Conservation (phyloP, 1,140 invertebrate genomes). For the Drosophila arizonae region DNA sequence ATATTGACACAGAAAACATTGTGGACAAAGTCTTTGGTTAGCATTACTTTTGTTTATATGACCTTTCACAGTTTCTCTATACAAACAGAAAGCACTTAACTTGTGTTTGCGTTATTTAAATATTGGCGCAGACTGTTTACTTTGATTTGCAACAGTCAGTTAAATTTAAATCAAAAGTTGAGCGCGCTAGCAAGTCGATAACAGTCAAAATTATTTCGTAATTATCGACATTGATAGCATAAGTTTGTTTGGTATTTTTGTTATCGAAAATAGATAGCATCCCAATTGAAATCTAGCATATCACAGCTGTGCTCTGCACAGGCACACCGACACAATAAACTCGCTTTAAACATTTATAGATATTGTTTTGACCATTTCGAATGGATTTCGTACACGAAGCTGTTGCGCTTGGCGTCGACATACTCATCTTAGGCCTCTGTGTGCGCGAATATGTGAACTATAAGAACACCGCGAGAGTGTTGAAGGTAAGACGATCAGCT, state of each 20-base stretch:
- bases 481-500: slow-evolving; percentile 85
- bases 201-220: background rate
- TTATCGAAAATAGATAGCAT: slow-evolving; percentile 1
- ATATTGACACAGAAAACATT: slow-evolving; percentile 49
- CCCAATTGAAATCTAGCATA: background rate
- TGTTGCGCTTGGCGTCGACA: slow-evolving; percentile 88
- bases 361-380: slow-evolving; percentile 26
- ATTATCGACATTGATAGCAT: slow-evolving; percentile 2
- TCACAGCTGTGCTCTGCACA: slow-evolving; percentile 9
- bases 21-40: slow-evolving; percentile 19
- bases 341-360: slow-evolving; percentile 2
- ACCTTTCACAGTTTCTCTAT: background rate
- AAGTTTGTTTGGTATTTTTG: slow-evolving; percentile 24
- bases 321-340: slow-evolving; percentile 20
- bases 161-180: background rate
- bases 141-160: background rate
- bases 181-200: slow-evolving; percentile 1
- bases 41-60: slow-evolving; percentile 2
- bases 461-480: slow-evolving; percentile 86
- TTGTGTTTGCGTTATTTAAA: slow-evolving; percentile 22
- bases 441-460: slow-evolving; percentile 88
- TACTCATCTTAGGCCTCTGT: slow-evolving; percentile 88
- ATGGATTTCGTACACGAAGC: slow-evolving; percentile 84
- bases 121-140: slow-evolving; percentile 21
- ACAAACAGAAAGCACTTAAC: slow-evolving; percentile 30